Evolutionary conservation across 1,140 invertebrate species (phyloP), one percentile per base, ranked within the genome.

Genomic region (Drosophila seguyi): DNA sequence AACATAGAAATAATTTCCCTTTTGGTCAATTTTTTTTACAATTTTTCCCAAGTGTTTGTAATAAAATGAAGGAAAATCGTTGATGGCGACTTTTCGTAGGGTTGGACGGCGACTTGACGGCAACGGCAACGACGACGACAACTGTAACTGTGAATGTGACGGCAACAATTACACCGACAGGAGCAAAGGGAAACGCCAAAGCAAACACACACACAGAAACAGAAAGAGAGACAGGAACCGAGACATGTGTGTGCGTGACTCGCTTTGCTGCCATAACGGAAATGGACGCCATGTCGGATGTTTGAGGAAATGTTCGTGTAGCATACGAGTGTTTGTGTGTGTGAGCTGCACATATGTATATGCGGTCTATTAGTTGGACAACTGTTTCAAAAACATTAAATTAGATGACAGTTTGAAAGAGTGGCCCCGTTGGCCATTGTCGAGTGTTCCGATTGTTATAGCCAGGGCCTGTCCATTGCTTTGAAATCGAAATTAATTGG

Each of bases 201-300:
- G 63, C 67, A 74, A 47, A 67, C 39, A 52, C 11, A 61, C 11
- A 39, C 50, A 48, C 8, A 42, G 39, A 41, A 0, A 29, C 5
- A 48, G 10, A 67, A 10, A 53, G 27, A 4, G 36, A 39, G 38
- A 39, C 34, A 52, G 36, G 29, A 58, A 57, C 39, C 52, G 39
- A 45, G 52, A 11, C 27, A 60, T 59, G 45, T 74, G 48, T 42
- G 47, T 44, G 71, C 63, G 59, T 66, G 67, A 39, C 27, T 62
- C 63, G 71, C 44, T 73, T 80, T 81, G 78, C 75, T 90, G 86
- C 85, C 82, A 85, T 88, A 85, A 85, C 85, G 85, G 85, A 88
- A 88, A 90, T 88, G 85, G 87, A 88, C 74, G 85, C 62, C 69
- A 85, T 88, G 85, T 90, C 84, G 84, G 85, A 85, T 78, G 85